phyloP scores from a whole-genome alignment of 1,140 invertebrate species.

The Octopus bimaculoides region DNA sequence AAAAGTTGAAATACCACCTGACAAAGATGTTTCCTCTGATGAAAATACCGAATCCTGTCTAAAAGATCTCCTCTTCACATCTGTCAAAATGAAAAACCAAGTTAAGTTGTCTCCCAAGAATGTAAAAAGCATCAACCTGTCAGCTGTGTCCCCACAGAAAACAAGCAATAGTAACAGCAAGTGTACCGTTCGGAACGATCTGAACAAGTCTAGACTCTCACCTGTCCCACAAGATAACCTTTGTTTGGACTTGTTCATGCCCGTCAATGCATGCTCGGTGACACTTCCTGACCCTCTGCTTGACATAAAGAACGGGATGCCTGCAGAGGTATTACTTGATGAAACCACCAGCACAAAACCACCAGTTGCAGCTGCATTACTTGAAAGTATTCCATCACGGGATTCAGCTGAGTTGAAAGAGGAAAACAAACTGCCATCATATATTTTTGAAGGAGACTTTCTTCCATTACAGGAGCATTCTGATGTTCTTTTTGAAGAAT shows the following conservation, averaged over 20 bases:
- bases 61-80: too few species aligned
- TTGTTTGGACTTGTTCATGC: neutral
- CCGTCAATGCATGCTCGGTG: neutral
- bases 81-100: too few species aligned
- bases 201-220: too few species aligned
- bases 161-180: too few species aligned
- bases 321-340: neutral
- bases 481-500: constrained; percentile 6
- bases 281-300: neutral
- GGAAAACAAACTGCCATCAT: neutral
- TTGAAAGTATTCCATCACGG: neutral
- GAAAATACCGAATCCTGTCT: too few species aligned
- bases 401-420: neutral
- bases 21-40: too few species aligned
- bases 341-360: neutral
- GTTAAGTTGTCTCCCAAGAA: too few species aligned
- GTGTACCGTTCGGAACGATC: too few species aligned
- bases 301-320: neutral
- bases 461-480: neutral
- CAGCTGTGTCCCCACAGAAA: too few species aligned
- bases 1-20: too few species aligned
- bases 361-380: neutral
- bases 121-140: too few species aligned
- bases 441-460: constrained; percentile 3
- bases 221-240: too few species aligned